phyloP scores from a whole-genome alignment of 2,797 vertebrate species.

The Rousettus madagascariensis region DNA sequence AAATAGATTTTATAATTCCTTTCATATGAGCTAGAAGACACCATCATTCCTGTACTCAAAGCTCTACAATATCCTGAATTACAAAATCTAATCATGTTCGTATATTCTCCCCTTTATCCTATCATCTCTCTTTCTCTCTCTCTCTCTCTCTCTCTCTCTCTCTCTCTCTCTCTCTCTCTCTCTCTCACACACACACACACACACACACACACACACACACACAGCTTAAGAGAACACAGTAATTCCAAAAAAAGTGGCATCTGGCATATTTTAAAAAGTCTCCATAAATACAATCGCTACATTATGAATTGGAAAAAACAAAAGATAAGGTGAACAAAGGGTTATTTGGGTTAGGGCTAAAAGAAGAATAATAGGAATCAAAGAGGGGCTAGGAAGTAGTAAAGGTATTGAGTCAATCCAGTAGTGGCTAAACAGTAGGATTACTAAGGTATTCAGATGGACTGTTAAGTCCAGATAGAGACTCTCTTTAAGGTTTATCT shows the following conservation, averaged over 20 bases:
- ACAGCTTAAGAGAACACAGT: not conserved
- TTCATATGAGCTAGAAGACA: not conserved
- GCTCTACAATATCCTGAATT: not conserved
- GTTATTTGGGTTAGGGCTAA: not conserved
- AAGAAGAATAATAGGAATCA: not conserved
- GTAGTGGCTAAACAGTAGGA: not conserved
- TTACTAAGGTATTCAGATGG: not conserved
- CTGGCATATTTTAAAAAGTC: not conserved
- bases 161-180: too few relatives aligned
- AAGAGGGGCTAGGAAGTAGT: not conserved
- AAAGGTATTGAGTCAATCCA: not conserved
- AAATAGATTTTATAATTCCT: not conserved
- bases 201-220: not conserved
- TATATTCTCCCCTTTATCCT: not conserved
- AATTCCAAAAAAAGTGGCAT: not conserved
- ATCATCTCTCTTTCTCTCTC: too few relatives aligned
- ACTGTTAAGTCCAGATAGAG: not conserved
- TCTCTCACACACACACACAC: not conserved
- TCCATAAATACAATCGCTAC: not conserved
- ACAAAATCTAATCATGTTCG: not conserved
- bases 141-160: too few relatives aligned
- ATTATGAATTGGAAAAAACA: conserved; percentile 12
- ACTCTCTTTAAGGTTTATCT: not conserved
- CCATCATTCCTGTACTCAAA: not conserved
- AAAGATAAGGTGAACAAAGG: not conserved